Base-by-base conservation (phyloP, 2,888 invertebrate genomes). In the Eilema griseolum region DNA sequence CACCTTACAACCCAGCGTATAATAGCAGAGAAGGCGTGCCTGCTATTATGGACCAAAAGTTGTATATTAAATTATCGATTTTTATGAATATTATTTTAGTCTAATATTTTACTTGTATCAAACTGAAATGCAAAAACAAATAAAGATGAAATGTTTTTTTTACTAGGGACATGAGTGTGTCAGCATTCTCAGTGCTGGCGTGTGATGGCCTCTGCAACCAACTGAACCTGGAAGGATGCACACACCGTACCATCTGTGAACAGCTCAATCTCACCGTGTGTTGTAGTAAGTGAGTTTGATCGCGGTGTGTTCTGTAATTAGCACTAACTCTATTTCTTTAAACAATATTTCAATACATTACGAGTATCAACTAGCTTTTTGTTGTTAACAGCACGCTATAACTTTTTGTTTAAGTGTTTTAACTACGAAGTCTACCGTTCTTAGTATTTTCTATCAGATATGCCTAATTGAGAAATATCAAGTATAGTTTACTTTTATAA, bases 271-370 rank as follows among this genome's bases (percentile, higher is more conserved):
- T 94, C 83, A 77, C 86, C 77, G 89, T 93, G 82, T 95, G 94
- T 89, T 95, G 94, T 92, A 93, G 94, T 95, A 93, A 93, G 94
- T 93, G 90, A 92, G 92, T 91, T 85, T 89, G 88, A 73, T 84
- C 83, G 75, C 76, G 87, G 82, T 85, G 87, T 88, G 85, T 87
- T 84, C 69, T 77, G 73, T 82, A 76, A 64, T 71, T 59, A 63
- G 62, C 76, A 78, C 69, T 70, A 61, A 52, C 26, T 62, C 5
- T 68, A 56, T 23, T 12, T 72, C 23, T 69, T 57, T 61, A 57
- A 61, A 64, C 61, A 64, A 57, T 20, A 33, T 59, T 14, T 24
- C 28, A 20, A 0, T 62, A 56, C 10, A 26, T 24, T 56, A 3
- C 37, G 26, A 28, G 11, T 16, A 57, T 61, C n/a, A 33, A 61